Percentiles rank a stretch among this genome's conserved stretches.
Conservation (phyloP, 2,888 invertebrate genomes). For the Coleophora deauratella region DNA sequence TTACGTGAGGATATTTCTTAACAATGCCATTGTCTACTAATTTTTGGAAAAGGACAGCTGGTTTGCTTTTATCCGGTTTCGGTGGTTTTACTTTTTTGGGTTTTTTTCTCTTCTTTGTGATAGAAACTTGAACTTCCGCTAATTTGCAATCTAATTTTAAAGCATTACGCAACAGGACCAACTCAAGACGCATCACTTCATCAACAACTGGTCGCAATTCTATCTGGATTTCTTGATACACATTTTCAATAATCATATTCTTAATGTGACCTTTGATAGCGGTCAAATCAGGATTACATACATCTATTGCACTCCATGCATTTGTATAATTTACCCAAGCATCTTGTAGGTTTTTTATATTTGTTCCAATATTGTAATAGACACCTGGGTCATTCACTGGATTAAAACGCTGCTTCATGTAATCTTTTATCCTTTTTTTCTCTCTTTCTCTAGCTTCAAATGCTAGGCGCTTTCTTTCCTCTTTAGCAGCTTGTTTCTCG, state of each 20-base stretch:
- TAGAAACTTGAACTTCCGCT: slow-evolving; percentile 30
- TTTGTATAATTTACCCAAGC: slow-evolving; percentile 46
- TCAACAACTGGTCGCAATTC: slow-evolving; percentile 82
- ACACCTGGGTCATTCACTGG: slow-evolving; percentile 61
- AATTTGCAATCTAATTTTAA: slow-evolving; percentile 51
- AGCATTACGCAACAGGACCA: slow-evolving; percentile 68
- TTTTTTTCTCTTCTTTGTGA: slow-evolving; percentile 46
- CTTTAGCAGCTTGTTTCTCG: slow-evolving; percentile 48
- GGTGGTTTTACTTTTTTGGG: slow-evolving; percentile 61
- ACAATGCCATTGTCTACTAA: slow-evolving; percentile 82
- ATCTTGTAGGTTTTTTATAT: slow-evolving; percentile 27
- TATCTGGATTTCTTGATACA: slow-evolving; percentile 76
- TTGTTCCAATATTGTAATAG: slow-evolving; percentile 36
- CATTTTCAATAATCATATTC: slow-evolving; percentile 78
- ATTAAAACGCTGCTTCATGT: slow-evolving; percentile 58
- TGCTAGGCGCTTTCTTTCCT: slow-evolving; percentile 50
- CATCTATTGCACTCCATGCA: slow-evolving; percentile 51
- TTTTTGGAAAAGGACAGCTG: slow-evolving; percentile 81
- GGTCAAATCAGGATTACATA: slow-evolving; percentile 65
- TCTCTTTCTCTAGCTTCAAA: slow-evolving; percentile 44
- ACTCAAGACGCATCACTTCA: slow-evolving; percentile 76
- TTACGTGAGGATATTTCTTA: slow-evolving; percentile 72
- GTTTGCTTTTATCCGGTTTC: slow-evolving; percentile 76
- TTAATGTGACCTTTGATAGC: slow-evolving; percentile 76
- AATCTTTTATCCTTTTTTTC: slow-evolving; percentile 52